Evolutionary conservation across 2,888 invertebrate species (phyloP).

Genomic region (Tupiocoris notatus): DNA sequence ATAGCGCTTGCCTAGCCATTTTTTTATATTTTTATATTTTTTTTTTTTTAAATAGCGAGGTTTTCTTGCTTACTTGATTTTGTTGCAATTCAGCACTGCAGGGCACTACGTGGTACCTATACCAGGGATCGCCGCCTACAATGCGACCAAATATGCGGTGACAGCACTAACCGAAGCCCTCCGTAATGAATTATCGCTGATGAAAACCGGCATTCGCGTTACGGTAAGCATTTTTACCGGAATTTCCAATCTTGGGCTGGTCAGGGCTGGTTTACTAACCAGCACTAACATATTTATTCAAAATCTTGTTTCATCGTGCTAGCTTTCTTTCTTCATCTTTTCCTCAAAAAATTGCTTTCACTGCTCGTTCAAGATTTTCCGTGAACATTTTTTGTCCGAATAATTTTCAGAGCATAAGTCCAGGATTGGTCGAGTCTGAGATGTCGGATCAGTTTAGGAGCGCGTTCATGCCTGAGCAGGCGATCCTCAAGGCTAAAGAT

Average conservation of each 20-base stretch:
- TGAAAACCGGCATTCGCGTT: constrained; percentile 53
- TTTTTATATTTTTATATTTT: background rate
- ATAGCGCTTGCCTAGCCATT: no score
- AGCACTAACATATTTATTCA: no score
- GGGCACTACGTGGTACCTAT: constrained; percentile 55
- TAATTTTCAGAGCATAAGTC: constrained; percentile 60
- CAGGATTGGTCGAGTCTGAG: constrained; percentile 61
- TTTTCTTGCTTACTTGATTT: no score
- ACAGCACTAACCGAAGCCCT: constrained; percentile 56
- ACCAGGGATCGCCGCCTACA: constrained; percentile 53
- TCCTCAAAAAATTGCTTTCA: no score
- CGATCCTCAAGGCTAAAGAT: constrained; percentile 34
- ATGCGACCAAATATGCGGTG: constrained; percentile 58
- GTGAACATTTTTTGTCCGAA: background rate
- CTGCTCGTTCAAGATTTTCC: no score
- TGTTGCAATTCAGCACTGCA: constrained; percentile 53
- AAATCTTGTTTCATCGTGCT: no score
- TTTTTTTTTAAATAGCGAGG: background rate
- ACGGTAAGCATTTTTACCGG: no score
- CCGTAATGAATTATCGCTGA: constrained; percentile 53
- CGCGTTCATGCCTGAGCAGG: background rate
- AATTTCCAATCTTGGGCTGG: no score
- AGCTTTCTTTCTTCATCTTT: no score
- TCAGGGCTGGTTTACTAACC: no score
- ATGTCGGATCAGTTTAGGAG: constrained; percentile 47